Base-by-base conservation (phyloP, 2,888 invertebrate species). In the Chrysotoxum bicinctum region DNA sequence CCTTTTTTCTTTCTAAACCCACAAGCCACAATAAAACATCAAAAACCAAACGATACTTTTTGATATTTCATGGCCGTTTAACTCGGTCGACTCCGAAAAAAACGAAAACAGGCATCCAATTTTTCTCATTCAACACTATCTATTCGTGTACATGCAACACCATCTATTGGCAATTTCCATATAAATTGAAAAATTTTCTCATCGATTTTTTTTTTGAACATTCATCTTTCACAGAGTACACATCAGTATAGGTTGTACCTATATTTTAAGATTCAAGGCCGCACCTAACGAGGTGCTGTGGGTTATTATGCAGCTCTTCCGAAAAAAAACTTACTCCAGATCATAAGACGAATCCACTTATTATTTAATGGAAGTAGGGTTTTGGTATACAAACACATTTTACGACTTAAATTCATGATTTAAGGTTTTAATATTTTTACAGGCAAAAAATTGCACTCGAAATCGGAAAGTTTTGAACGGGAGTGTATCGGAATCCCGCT, bases 91-190 rank as follows among this genome's bases (percentile, higher is more conserved):
- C 45, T 72, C 30, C 12, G 7, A 8, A 12, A 37, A 58, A 58
- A 5, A 30, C 19, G n/a, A 32, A 4, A 75, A 72, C 75, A 68
- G 75, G 80, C 68, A 75, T 58, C 37, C 43, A 60, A 52, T 62
- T 50, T 64, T 62, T 54, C 40, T 48, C 58, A 52, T 54, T 54
- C 66, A 50, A 62, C 48, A 66, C 75, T 72, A 84, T 75, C 75
- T 50, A 16, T 12, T 26, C 35, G 74, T n/a, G n/a, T 72, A 68
- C 80, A 73, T 81, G 69, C 81, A 85, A 73, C 77, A 73, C 85
- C 81, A 85, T 77, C 85, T 85, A 85, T 85, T 77, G 85, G 73
- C 85, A 85, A 85, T 85, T 85, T 85, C 85, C 85, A 85, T 85
- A 85, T 85, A 85, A 85, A 85, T 85, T 85, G 85, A 85, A 85